Conservation (phyloP, 2,888 invertebrate genomes). For the Parascotia fuliginaria region DNA sequence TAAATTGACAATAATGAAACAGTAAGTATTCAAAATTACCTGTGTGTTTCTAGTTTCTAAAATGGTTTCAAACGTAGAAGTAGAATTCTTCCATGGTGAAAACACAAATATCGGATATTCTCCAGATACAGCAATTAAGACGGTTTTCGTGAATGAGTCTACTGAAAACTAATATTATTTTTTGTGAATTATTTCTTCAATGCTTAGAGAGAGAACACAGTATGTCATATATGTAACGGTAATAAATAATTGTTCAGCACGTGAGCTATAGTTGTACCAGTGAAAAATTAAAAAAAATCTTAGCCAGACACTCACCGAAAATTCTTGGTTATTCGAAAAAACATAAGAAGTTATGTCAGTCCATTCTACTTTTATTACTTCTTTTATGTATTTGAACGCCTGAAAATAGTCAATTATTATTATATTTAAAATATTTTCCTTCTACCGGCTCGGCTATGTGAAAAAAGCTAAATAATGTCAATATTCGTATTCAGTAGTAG, state of each 20-base stretch:
- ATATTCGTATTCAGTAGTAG: too few species aligned
- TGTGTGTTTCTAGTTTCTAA: conserved; percentile 51
- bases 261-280: too few species aligned
- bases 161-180: conserved; percentile 60
- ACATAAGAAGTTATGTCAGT: conserved; percentile 52
- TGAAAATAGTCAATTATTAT: conserved; percentile 38
- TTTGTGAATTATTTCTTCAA: too few species aligned
- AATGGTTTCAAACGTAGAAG: conserved; percentile 44
- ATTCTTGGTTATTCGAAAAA: conserved; percentile 44
- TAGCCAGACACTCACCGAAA: conserved; percentile 65
- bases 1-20: too few species aligned
- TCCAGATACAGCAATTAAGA: conserved; percentile 60
- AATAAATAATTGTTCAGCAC: too few species aligned
- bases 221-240: too few species aligned
- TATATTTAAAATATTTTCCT: too few species aligned
- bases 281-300: too few species aligned
- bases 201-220: too few species aligned
- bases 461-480: too few species aligned
- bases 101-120: conserved; percentile 48
- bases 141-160: conserved; percentile 59
- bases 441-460: too few species aligned
- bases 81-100: conserved; percentile 36
- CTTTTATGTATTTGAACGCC: conserved; percentile 65
- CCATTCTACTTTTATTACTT: conserved; percentile 60
- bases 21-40: conserved; percentile 43